A percentile compares a stretch with the other conserved stretches of the same genome.
Evolutionary conservation across 2,797 vertebrate species (phyloP).

Genomic region (Microctenopoma steveboyesi): DNA sequence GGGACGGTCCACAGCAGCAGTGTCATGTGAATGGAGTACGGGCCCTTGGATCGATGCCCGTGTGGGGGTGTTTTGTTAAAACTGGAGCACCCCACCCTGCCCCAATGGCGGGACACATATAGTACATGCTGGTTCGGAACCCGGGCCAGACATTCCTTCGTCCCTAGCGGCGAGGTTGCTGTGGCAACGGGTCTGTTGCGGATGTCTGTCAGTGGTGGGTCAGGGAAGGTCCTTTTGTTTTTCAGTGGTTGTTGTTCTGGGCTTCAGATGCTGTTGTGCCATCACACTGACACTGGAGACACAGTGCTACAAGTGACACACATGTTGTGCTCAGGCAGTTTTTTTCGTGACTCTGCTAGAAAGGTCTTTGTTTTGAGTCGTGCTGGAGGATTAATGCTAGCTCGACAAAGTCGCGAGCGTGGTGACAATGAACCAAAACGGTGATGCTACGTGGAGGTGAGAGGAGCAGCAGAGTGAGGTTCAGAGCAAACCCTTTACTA

Average conservation of each 20-base stretch:
- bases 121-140: conserved; percentile 57
- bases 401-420: not conserved
- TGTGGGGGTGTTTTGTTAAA: conserved; percentile 53
- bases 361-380: conserved; percentile 15
- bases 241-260: conserved; percentile 32
- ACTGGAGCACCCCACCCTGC: conserved; percentile 26
- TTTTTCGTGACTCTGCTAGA: conserved; percentile 8
- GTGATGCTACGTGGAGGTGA: not conserved
- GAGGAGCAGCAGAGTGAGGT: not conserved
- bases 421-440: not conserved
- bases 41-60: conserved; percentile 29
- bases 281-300: conserved; percentile 21
- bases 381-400: conserved; percentile 14
- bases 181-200: conserved; percentile 49
- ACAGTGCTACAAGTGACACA: not conserved
- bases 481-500: no score
- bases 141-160: conserved; percentile 73
- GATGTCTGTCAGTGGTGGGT: conserved; percentile 53
- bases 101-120: conserved; percentile 32
- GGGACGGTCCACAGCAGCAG: conserved; percentile 41
- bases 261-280: conserved; percentile 25
- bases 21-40: conserved; percentile 15
- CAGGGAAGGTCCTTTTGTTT: conserved; percentile 19
- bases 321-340: not conserved
- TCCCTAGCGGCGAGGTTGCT: conserved; percentile 52